phyloP scores from a whole-genome alignment of 2,113 vertebrate genomes.

The Prolemur simus region DNA sequence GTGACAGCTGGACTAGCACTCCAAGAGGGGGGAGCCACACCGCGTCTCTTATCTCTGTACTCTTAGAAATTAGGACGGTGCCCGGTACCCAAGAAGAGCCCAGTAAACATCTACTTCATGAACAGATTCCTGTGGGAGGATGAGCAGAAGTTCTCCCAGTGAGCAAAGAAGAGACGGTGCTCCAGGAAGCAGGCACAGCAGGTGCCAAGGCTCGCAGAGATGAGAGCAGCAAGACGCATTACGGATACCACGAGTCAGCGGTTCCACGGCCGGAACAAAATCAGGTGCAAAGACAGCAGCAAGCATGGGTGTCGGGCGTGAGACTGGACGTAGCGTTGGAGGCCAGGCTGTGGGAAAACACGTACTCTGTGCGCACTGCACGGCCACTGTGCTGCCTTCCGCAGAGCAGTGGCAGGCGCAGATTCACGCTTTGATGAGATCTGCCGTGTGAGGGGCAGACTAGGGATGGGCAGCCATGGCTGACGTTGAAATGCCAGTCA shows the following conservation, averaged over 20 bases:
- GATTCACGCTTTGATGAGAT: not conserved
- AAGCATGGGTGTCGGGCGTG: no score
- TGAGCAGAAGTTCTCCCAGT: not conserved
- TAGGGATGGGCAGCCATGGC: accelerated
- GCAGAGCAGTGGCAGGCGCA: not conserved
- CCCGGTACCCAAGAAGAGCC: not conserved
- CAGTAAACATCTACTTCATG: not conserved
- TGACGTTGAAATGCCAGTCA: accelerated
- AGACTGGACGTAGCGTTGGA: accelerated
- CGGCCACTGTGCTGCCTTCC: accelerated
- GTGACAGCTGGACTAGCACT: no score
- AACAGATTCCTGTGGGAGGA: not conserved
- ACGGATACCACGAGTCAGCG: accelerated
- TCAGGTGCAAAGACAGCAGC: accelerated
- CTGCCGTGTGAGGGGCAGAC: not conserved
- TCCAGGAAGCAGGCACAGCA: not conserved
- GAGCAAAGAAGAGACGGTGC: accelerated
- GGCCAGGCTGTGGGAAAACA: not conserved
- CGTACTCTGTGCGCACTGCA: not conserved
- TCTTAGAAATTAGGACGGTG: not conserved
- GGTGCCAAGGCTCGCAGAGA: not conserved
- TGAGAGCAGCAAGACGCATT: accelerated
- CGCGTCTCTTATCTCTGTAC: not conserved
- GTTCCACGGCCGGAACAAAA: accelerated
- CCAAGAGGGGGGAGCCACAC: not conserved